A percentile compares a stretch with the other conserved stretches of the same genome.
Evolutionary conservation across 2,113 vertebrate species (phyloP).

Genomic region (Carlito syrichta): DNA sequence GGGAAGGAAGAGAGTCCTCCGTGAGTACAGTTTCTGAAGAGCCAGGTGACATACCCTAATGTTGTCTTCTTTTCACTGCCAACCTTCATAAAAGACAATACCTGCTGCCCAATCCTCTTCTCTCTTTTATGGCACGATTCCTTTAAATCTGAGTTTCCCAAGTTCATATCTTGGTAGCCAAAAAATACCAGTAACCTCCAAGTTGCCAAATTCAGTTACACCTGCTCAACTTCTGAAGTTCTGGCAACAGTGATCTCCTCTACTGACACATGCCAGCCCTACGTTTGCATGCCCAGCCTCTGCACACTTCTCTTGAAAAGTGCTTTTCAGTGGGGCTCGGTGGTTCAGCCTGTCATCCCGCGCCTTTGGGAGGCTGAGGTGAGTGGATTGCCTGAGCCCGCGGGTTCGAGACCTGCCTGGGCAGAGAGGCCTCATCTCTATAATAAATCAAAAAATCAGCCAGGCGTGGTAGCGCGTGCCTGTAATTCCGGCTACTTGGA

Average conservation of each 20-base stretch:
- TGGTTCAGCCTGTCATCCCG: too few species aligned
- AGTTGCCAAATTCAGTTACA: background rate
- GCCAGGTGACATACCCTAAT: background rate
- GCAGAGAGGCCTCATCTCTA: too few species aligned
- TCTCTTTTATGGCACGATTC: background rate
- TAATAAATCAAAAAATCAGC: too few species aligned
- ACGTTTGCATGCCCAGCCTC: background rate
- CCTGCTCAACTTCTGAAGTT: background rate
- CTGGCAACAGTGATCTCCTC: background rate
- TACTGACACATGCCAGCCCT: background rate
- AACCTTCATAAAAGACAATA: background rate
- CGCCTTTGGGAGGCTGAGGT: too few species aligned
- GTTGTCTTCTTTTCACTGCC: background rate
- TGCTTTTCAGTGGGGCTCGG: too few species aligned
- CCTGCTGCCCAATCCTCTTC: background rate
- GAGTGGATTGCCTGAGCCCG: too few species aligned
- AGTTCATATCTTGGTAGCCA: background rate
- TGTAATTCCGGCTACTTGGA: too few species aligned
- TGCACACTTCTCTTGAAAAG: background rate
- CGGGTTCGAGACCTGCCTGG: too few species aligned
- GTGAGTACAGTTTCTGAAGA: background rate
- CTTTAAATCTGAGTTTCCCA: background rate
- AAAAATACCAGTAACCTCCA: background rate
- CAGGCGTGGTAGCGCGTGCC: too few species aligned
- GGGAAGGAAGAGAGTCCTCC: background rate